Evolutionary conservation across 2,797 vertebrate genomes (phyloP), one percentile per base, ranked within the genome.

Genomic region (Oryzias sinensis): DNA sequence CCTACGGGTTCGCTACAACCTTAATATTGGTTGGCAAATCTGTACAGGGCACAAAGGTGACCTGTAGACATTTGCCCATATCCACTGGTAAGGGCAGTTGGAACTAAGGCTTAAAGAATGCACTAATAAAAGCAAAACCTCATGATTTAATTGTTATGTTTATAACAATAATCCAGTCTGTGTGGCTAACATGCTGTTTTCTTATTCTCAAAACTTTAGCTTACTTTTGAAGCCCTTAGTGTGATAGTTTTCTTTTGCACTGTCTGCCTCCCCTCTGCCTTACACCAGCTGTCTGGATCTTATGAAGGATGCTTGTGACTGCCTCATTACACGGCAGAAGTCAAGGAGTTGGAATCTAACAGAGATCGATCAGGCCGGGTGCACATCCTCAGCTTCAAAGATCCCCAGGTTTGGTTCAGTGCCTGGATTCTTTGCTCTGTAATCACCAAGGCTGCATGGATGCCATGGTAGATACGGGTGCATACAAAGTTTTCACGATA

Each of bases 361-460:
- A 47, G 70, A 77, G 75, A 79, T 74, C 67, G 71, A 86, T 87
- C 70, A 46, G 72, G 59, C 68, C 43, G 6, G 57, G 57, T 79
- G 74, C 76, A 54, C 77, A 74, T 78, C 61, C 29, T 33, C 22
- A 40, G 68, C 81, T 78, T 77, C 75, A 59, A 63, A 72, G 77
- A 76, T 68, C 63, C 72, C 59, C 64, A 63, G 52, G 70, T 72
- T 74, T 54, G 49, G 73, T 73, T 56, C n/a, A 43, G 53, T 6
- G 61, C 76, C 75, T 57, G 56, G 53, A 73, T 53, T 87, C 83
- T 90, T 91, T 86, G 70, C 68, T 7, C 60, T 70, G 77, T 82
- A 86, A 89, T 91, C 88, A 86, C 70, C 67, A 64, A 62, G 59
- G 59, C 52, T 72, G 67, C 67, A 54, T 64, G 53, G 15, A 69